Evolutionary conservation across 1,140 invertebrate genomes (phyloP), one percentile per base, ranked within the genome.

Genomic region (Cotesia typhae): DNA sequence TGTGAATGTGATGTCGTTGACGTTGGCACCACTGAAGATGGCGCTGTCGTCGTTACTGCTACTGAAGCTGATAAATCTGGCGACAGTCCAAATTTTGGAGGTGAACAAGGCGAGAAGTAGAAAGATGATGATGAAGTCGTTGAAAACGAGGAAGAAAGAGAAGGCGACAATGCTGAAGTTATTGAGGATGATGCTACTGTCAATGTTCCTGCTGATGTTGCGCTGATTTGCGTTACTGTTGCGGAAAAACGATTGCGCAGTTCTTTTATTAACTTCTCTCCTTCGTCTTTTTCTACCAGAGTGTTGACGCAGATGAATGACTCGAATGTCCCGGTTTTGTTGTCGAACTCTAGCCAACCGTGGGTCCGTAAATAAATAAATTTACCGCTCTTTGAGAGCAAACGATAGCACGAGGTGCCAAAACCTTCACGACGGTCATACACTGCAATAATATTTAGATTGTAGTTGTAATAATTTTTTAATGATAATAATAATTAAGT

Each of bases 291-390:
- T 38, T 88, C 89, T 0, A 95, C 88, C n/a, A 95, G 86, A 0
- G 92, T 93, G 80, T 96, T 96, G 64, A 94, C 90, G 80, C 95
- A 96, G 9, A 96, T 89, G 78, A 96, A 95, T 14, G 93, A 94
- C 71, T 92, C 91, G 0, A 95, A 92, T 55, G 90, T 89, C 69
- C 93, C 90, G 0, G 91, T 90, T 28, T 88, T 88, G 75, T 89
- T 87, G 74, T 95, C 92, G 20, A 93, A 90, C 76, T 96, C 94
- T 3, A 96, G 85, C 73, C 89, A 93, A 3, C 95, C 95, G 53
- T 91, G 89, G 1, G 94, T 95, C 69, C 91, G 89, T 77, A 96
- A 86, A 79, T 94, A 95, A 65, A 96, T 94, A 78, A 92, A 94
- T 74, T 92, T 85, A 0, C 94, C 93, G 66, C 91, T 94, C 79